These are phyloP conservation scores for Chloroclysta siterata DNA, from an alignment of 2,888 invertebrate species.

Conservation along the genomic window DNA sequence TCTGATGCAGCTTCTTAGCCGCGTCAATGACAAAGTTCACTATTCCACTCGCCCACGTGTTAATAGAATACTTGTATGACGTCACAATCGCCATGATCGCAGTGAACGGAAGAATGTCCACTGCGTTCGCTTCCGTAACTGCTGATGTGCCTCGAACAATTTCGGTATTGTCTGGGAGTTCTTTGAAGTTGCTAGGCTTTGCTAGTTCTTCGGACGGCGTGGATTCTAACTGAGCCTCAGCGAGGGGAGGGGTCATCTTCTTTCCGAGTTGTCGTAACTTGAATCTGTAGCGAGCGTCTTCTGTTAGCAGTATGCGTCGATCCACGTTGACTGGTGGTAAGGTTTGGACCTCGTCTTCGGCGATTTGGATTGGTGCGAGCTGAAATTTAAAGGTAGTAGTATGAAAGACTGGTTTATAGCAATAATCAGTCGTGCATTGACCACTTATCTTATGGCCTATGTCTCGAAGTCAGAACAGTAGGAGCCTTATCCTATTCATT, in stretches of 20 bases:
- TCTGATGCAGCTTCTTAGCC: slow-evolving; percentile 67
- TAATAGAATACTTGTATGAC: slow-evolving; percentile 84
- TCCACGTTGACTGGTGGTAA: slow-evolving; percentile 61
- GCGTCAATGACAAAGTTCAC: slow-evolving; percentile 85
- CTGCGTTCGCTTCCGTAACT: slow-evolving; percentile 56
- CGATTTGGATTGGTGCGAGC: slow-evolving; percentile 58
- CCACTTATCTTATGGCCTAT: no score
- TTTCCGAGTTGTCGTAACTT: slow-evolving; percentile 70
- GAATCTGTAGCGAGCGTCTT: slow-evolving; percentile 68
- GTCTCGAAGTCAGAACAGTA: no score
- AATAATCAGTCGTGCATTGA: no score
- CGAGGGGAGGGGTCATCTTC: slow-evolving; percentile 68
- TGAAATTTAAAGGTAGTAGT: slow-evolving; percentile 41
- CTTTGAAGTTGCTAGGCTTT: slow-evolving; percentile 84
- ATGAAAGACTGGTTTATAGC: no score
- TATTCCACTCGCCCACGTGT: slow-evolving; percentile 86
- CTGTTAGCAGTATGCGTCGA: slow-evolving; percentile 67
- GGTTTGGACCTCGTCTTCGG: slow-evolving; percentile 68
- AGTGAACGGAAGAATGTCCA: slow-evolving; percentile 80
- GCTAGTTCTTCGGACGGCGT: slow-evolving; percentile 80
- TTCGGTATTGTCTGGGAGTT: slow-evolving; percentile 85
- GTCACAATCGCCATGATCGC: slow-evolving; percentile 86
- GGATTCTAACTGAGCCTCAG: slow-evolving; percentile 52
- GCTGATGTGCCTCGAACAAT: slow-evolving; percentile 78
- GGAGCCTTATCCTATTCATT: no score